These are phyloP conservation scores for Rhadina sibilatrix DNA, from an alignment of 2,113 vertebrate genomes.

Conservation along the genomic window DNA sequence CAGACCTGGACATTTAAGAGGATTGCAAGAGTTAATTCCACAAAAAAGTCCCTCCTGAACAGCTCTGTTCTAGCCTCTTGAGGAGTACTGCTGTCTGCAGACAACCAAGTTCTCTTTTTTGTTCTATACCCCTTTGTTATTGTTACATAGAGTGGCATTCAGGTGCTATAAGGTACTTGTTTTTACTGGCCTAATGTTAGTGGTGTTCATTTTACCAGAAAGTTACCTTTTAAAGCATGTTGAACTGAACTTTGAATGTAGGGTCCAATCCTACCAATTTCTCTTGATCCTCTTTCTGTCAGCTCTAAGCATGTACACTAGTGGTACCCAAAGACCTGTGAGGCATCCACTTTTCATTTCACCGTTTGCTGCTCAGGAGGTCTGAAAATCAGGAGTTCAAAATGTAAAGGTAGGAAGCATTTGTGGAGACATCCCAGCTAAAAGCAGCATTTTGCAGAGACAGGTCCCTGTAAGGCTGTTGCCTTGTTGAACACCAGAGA, in stretches of 20 bases:
- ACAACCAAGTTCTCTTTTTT: background rate
- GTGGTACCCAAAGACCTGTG: background rate
- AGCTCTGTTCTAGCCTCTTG: background rate
- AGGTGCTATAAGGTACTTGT: background rate
- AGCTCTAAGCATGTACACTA: accelerated
- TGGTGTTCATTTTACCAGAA: background rate
- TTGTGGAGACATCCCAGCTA: background rate
- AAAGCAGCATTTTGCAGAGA: background rate
- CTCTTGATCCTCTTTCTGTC: background rate
- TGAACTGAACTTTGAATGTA: background rate
- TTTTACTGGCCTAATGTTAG: background rate
- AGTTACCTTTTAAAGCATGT: background rate
- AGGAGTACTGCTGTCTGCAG: background rate
- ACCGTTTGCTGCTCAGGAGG: background rate
- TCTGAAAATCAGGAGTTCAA: background rate
- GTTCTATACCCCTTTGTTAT: background rate
- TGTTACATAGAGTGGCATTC: background rate
- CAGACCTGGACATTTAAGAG: conserved; percentile 67
- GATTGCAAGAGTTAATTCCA: background rate
- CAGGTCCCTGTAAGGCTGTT: background rate
- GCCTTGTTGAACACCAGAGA: background rate
- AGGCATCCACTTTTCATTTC: background rate
- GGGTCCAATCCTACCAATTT: background rate
- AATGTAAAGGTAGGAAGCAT: background rate
- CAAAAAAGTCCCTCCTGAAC: background rate